Evolutionary conservation across 2,888 invertebrate species (phyloP).

Genomic region (Loripinus fragilis): DNA sequence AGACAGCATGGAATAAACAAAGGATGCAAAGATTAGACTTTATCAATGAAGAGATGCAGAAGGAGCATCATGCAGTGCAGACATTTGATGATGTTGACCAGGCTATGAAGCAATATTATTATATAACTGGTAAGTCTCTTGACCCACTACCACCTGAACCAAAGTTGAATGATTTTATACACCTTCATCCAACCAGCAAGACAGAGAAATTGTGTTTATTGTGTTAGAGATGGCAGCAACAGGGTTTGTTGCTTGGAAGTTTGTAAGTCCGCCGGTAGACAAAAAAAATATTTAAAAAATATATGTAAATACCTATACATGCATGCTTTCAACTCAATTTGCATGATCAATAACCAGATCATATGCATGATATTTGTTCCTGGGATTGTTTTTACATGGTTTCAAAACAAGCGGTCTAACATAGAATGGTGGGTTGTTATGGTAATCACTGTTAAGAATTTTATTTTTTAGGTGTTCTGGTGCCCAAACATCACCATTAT

Average conservation of each 20-base stretch:
- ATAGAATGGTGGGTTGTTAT: no score
- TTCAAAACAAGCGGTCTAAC: no score
- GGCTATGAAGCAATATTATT: conserved; percentile 44
- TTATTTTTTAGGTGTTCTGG: no score
- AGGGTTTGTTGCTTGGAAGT: no score
- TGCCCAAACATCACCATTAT: no score
- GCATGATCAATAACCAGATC: neutral
- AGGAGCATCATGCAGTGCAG: conserved; percentile 36
- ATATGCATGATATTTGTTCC: neutral
- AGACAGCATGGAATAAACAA: conserved; percentile 32
- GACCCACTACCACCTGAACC: neutral
- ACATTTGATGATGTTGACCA: conserved; percentile 47
- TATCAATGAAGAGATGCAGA: neutral
- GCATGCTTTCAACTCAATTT: no score
- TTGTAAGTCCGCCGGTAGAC: no score
- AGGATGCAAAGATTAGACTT: conserved; percentile 2
- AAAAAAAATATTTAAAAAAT: no score
- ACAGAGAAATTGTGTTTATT: conserved; percentile 27
- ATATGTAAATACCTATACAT: no score
- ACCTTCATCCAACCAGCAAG: conserved; percentile 29
- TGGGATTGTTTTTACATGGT: no score
- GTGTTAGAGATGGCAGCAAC: neutral
- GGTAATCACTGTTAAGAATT: no score
- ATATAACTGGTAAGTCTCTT: conserved; percentile 35
- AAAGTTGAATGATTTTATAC: conserved; percentile 26